Conservation (phyloP, 2,888 invertebrate species). For the Tholera decimalis region DNA sequence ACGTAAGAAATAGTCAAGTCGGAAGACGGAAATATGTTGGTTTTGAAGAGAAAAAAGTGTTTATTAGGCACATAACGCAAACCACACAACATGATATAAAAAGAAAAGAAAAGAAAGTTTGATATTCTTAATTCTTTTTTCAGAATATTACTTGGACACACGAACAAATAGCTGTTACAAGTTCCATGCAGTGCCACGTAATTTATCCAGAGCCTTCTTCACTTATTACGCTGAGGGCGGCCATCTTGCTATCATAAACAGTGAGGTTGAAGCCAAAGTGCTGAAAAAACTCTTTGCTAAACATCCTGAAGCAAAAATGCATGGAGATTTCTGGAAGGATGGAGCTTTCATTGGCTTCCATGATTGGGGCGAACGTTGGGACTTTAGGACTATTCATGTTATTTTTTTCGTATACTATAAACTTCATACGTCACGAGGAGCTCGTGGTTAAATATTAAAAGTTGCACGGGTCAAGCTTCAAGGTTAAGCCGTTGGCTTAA, state of each 20-base stretch:
- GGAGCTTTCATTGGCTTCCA: constrained; percentile 68
- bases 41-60: too few species aligned
- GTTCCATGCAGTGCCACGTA: constrained; percentile 71
- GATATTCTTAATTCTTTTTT: constrained; percentile 10
- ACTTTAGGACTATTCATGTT: constrained; percentile 74
- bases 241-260: constrained; percentile 76
- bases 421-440: too few species aligned
- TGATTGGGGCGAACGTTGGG: constrained; percentile 70
- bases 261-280: constrained; percentile 67
- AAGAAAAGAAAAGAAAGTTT: too few species aligned
- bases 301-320: constrained; percentile 57
- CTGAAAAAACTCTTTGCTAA: constrained; percentile 67
- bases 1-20: too few species aligned
- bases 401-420: too few species aligned
- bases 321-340: constrained; percentile 60
- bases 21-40: too few species aligned
- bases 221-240: constrained; percentile 77
- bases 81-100: too few species aligned
- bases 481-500: too few species aligned
- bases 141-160: constrained; percentile 71
- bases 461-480: too few species aligned
- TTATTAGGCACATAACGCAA: too few species aligned
- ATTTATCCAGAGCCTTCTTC: constrained; percentile 74
- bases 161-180: constrained; percentile 79
- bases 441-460: too few species aligned